Percentiles rank a stretch among this genome's conserved stretches.
Conservation (phyloP, 2,113 vertebrate species). For the Microcebus ravelobensis region DNA sequence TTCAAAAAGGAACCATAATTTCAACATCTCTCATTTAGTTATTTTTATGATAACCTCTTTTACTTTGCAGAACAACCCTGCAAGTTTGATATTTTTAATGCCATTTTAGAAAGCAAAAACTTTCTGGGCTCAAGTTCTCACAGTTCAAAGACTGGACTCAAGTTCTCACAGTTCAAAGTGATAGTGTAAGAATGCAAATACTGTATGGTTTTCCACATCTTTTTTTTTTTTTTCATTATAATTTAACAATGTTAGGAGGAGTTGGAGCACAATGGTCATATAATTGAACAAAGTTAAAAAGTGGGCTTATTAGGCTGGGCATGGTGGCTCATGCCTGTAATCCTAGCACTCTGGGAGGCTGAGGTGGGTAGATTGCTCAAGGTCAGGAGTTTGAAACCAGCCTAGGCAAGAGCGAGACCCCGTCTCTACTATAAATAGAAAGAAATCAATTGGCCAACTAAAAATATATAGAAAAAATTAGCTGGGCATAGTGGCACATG, state of each 20-base stretch:
- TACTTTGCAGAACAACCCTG: not conserved
- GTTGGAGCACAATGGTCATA: not conserved
- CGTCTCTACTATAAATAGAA: no score
- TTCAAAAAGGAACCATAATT: not conserved
- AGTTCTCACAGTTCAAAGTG: not conserved
- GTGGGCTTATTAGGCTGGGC: no score
- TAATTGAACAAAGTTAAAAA: not conserved
- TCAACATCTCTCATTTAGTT: not conserved
- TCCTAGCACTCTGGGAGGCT: no score
- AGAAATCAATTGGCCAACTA: no score
- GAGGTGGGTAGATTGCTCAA: no score
- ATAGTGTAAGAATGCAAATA: not conserved
- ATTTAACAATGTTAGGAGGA: not conserved
- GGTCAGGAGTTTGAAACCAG: no score
- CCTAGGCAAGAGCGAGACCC: no score
- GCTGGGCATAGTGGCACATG: no score
- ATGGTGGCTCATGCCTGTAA: no score
- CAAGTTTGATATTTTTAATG: not conserved
- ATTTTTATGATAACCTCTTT: not conserved
- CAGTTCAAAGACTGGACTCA: not conserved
- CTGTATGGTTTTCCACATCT: not conserved
- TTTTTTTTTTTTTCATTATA: not conserved
- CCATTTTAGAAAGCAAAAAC: not conserved
- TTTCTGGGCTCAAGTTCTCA: not conserved
- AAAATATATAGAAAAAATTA: no score